These are phyloP conservation scores for Drosophila nannoptera DNA, from an alignment of 1,140 invertebrate species.

Conservation along the genomic window DNA sequence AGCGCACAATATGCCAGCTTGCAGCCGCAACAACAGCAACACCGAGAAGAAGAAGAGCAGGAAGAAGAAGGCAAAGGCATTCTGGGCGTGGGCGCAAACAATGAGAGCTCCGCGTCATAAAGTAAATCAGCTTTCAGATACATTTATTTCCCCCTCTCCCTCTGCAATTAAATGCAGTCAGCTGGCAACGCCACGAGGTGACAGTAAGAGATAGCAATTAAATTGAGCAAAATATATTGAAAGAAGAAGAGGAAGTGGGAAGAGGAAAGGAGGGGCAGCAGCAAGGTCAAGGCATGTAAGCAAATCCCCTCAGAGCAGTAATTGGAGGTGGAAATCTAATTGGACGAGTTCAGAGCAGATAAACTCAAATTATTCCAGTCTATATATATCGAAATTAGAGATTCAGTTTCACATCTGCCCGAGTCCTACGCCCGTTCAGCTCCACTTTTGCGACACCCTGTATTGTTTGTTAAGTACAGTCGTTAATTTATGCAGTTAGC, in stretches of 20 bases:
- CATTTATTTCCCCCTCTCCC: constrained; percentile 1
- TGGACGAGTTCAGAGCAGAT: no score
- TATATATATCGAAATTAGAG: no score
- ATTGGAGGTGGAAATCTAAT: not conserved
- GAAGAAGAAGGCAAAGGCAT: not conserved
- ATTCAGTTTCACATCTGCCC: no score
- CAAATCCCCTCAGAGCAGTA: not conserved
- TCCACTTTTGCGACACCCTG: constrained; percentile 38
- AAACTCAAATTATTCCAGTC: no score
- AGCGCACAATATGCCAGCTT: constrained; percentile 31
- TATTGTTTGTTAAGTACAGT: constrained; percentile 38
- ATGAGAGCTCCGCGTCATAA: constrained; percentile 7
- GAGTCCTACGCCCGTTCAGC: not conserved
- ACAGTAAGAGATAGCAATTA: constrained; percentile 18
- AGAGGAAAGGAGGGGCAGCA: not conserved
- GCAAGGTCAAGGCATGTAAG: not conserved
- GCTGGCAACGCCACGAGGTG: constrained; percentile 6
- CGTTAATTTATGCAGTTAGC: constrained; percentile 52
- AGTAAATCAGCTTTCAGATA: constrained; percentile 34
- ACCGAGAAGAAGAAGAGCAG: not conserved
- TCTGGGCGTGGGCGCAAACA: not conserved
- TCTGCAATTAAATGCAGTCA: not conserved
- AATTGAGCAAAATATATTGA: not conserved
- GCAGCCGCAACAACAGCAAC: not conserved
- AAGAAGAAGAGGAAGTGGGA: no score